Percentiles rank a stretch among this genome's conserved stretches.
Evolutionary conservation across 2,797 vertebrate species (phyloP).

Genomic region (Poeciliopsis presidionis): DNA sequence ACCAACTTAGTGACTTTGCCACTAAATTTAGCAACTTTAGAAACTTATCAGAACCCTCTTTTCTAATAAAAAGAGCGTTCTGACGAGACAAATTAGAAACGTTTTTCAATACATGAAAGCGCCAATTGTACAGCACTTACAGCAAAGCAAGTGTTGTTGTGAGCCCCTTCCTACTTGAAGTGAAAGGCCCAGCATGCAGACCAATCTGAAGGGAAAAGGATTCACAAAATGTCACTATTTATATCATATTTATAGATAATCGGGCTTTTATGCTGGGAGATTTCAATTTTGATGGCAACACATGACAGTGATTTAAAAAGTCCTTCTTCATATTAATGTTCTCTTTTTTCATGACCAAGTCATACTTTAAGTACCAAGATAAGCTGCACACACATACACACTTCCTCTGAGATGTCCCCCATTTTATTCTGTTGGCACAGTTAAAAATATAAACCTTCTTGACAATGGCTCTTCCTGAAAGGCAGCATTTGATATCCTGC

Average conservation of each 20-base stretch:
- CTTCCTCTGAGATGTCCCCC: conserved; percentile 66
- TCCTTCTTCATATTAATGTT: neutral
- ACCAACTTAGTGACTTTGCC: too few relatives aligned
- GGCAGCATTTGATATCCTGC: conserved; percentile 64
- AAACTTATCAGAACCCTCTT: too few relatives aligned
- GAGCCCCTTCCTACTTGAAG: too few relatives aligned
- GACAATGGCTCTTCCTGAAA: conserved; percentile 70
- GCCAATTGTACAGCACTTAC: too few relatives aligned
- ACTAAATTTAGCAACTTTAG: too few relatives aligned
- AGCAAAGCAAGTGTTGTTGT: too few relatives aligned
- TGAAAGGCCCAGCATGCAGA: too few relatives aligned
- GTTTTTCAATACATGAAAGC: too few relatives aligned
- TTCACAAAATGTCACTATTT: neutral
- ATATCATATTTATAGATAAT: too few relatives aligned
- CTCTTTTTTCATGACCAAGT: neutral
- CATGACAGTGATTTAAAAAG: neutral
- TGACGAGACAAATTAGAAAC: too few relatives aligned
- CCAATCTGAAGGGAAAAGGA: neutral
- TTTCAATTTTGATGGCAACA: neutral
- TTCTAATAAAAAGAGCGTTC: too few relatives aligned
- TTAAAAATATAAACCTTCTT: conserved; percentile 61
- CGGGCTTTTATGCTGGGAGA: neutral
- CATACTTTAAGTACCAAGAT: conserved; percentile 1
- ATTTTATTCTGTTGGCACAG: conserved; percentile 59
- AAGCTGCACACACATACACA: conserved; percentile 14